Base-by-base conservation (phyloP, 2,113 vertebrate species). In the Clarias macrocephalus region DNA sequence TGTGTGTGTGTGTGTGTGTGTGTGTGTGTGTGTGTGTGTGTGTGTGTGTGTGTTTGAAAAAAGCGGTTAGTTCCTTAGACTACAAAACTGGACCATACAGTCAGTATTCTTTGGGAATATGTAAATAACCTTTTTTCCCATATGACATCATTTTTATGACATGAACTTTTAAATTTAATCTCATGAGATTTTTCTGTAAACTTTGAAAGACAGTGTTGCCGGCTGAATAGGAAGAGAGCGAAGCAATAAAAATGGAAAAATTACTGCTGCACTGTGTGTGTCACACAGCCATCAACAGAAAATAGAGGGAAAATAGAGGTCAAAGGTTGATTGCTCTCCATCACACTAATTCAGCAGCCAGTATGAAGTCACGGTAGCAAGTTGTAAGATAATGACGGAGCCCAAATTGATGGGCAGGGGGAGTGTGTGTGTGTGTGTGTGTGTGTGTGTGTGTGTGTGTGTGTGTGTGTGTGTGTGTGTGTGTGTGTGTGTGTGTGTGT, bases 241-340 rank as follows among this genome's bases (percentile, higher is more conserved):
- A 57, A 57, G 52, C 48, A 77, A 77, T 16, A 77, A 52, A 76
- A 3, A 76, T 2, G 2, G 15, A 73, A 21, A 37, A 6, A 42
- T 37, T 11, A 28, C 48, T 57, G 76, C 54, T 79, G 54, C 30
- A n/a, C 76, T 18, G 52, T 9, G 48, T 75, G 10, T 56, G 13
- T 57, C 54, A 57, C 48, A 77, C n/a, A 30, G 7, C 16, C 52
- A 57, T 79, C 7, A n/a, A 23, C 21, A 57, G 62, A 37, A n/a
- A n/a, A n/a, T n/a, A n/a, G n/a, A 76, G 62, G 62, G 42, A 70
- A 87, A n/a, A 75, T 75, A 84, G 42, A 66, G 88, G 84, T 89
- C 65, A 86, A 59, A 88, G 73, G 86, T 82, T 52, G 81, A 88
- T 86, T 86, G 65, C 33, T 66, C 65, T 88, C 75, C 68, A 86